Percentiles rank a stretch among this genome's conserved stretches.
Evolutionary conservation across 2,113 vertebrate species (phyloP).

Genomic region (Nesospiza acunhae): DNA sequence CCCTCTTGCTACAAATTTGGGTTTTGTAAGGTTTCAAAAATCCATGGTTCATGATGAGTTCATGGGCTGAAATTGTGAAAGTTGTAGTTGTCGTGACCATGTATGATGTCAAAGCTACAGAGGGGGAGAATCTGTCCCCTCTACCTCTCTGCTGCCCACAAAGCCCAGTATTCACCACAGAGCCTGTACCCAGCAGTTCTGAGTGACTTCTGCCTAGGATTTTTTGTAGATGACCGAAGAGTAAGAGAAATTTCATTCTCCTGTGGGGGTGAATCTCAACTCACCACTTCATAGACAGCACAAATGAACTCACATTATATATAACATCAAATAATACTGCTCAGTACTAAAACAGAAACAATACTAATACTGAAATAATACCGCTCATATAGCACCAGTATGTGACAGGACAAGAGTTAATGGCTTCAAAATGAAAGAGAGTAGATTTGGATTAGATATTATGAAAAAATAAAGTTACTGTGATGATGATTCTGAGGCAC

Average conservation of each 20-base stretch:
- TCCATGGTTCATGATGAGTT: neutral
- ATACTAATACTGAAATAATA: neutral
- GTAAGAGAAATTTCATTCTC: neutral
- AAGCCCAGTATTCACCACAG: neutral
- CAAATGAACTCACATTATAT: neutral
- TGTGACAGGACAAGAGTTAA: neutral
- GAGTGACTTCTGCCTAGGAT: neutral
- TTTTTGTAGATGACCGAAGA: neutral
- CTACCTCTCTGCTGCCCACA: neutral
- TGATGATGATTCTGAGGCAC: neutral
- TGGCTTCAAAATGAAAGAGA: neutral
- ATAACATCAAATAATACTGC: neutral
- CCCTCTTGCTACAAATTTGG: neutral
- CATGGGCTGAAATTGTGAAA: neutral
- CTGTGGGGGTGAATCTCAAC: neutral
- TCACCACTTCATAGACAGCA: neutral
- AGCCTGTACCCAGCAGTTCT: neutral
- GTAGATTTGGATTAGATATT: neutral
- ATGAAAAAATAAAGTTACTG: neutral
- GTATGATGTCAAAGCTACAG: neutral
- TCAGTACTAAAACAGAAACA: neutral
- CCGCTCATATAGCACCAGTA: fast-evolving
- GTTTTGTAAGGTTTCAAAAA: neutral
- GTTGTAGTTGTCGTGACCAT: neutral
- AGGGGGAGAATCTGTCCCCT: neutral